Conservation (phyloP, 2,888 invertebrate species). For the Caenorhabditis sp. region DNA sequence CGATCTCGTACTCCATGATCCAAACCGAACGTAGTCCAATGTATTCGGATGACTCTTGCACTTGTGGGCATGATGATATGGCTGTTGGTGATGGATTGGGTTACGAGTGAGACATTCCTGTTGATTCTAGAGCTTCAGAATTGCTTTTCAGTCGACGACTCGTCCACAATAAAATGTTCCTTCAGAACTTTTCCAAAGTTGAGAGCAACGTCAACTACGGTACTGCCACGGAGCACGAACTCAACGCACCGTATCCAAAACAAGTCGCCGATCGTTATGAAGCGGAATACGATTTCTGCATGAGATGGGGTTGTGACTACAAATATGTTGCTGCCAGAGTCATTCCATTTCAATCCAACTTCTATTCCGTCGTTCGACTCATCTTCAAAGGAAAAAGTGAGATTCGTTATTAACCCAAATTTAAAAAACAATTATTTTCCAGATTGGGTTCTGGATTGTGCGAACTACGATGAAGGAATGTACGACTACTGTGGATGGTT, state of each 20-base stretch:
- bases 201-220: slow-evolving; percentile 50
- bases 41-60: slow-evolving; percentile 51
- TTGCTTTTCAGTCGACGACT: not conserved
- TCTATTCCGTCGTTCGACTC: slow-evolving; percentile 56
- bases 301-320: slow-evolving; percentile 59
- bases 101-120: not conserved
- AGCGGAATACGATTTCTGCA: slow-evolving; percentile 62
- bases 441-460: slow-evolving; percentile 64
- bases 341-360: slow-evolving; percentile 63
- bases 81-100: slow-evolving; percentile 45
- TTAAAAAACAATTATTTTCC: not conserved
- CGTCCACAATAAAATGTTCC: slow-evolving; percentile 10
- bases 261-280: slow-evolving; percentile 53
- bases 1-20: slow-evolving; percentile 57
- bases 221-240: slow-evolving; percentile 52
- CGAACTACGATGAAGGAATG: slow-evolving; percentile 51
- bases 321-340: slow-evolving; percentile 46
- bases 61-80: slow-evolving; percentile 50
- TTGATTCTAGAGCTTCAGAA: not conserved
- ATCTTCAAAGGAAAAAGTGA: slow-evolving; percentile 60
- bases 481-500: slow-evolving; percentile 67
- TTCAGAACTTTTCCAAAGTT: slow-evolving; percentile 26
- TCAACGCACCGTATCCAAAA: slow-evolving; percentile 43
- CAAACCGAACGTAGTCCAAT: slow-evolving; percentile 32
- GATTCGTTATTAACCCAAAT: not conserved